Conservation (phyloP, 2,797 vertebrate species). For the Cryptoblepharus egeriae region DNA sequence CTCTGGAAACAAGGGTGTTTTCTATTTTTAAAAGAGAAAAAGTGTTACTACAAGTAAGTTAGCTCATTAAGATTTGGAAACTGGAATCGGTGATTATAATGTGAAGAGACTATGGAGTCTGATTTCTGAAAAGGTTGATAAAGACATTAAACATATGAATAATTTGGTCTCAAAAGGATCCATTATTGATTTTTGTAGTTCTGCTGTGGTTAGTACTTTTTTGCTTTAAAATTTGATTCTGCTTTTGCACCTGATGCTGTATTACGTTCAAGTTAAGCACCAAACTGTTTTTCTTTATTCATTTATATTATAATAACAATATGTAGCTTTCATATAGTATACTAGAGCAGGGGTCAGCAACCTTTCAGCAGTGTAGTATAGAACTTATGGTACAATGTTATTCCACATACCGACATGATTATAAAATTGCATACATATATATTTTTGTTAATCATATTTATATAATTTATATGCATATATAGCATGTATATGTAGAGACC, state of each 20-base stretch:
- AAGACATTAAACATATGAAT: neutral
- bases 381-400: too few relatives aligned
- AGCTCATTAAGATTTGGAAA: slow-evolving; percentile 5
- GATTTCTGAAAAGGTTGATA: neutral
- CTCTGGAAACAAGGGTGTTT: slow-evolving; percentile 2
- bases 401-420: too few relatives aligned
- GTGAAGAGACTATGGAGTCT: neutral
- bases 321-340: too few relatives aligned
- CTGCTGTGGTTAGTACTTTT: neutral
- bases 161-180: neutral
- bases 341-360: too few relatives aligned
- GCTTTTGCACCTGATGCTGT: too few relatives aligned
- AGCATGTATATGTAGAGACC: too few relatives aligned
- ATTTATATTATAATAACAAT: neutral
- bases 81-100: neutral
- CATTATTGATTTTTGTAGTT: neutral
- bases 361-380: too few relatives aligned
- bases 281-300: neutral
- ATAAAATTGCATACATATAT: too few relatives aligned
- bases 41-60: neutral
- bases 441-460: too few relatives aligned
- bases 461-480: too few relatives aligned
- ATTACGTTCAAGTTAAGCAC: neutral
- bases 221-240: too few relatives aligned
- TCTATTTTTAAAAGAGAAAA: neutral